Conservation (phyloP, 1,140 invertebrate genomes). For the Dendrolimus kikuchii region DNA sequence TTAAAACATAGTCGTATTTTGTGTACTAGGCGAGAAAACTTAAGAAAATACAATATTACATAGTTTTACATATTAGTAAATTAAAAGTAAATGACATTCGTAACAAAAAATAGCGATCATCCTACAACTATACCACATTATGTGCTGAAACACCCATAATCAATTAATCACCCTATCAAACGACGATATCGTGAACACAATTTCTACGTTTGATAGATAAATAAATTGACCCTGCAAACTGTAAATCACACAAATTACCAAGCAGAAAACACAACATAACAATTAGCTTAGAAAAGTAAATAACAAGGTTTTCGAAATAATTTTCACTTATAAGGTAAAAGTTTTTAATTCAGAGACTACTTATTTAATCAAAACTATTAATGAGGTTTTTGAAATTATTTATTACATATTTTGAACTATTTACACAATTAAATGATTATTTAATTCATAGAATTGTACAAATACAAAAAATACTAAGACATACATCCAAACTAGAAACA, state of each 20-base stretch:
- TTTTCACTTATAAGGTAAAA: too few relatives aligned
- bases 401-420: too few relatives aligned
- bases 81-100: not conserved
- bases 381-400: too few relatives aligned
- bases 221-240: conserved; percentile 61
- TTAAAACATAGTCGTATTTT: too few relatives aligned
- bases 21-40: too few relatives aligned
- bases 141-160: conserved; percentile 60
- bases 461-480: too few relatives aligned
- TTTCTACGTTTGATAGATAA: conserved; percentile 51
- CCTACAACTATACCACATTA: conserved; percentile 25
- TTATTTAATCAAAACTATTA: too few relatives aligned
- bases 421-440: too few relatives aligned
- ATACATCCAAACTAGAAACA: too few relatives aligned
- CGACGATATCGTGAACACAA: conserved; percentile 20
- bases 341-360: too few relatives aligned
- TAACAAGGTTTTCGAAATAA: not conserved
- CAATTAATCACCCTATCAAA: conserved; percentile 60
- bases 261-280: conserved; percentile 56
- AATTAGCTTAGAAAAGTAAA: conserved; percentile 11
- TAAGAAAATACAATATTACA: too few relatives aligned
- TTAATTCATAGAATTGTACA: too few relatives aligned
- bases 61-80: not conserved
- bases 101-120: not conserved
- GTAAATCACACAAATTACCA: conserved; percentile 41